A percentile compares a stretch with the other conserved stretches of the same genome.
phyloP scores from a whole-genome alignment of 2,113 vertebrate genomes.

The Nibea albiflora region DNA sequence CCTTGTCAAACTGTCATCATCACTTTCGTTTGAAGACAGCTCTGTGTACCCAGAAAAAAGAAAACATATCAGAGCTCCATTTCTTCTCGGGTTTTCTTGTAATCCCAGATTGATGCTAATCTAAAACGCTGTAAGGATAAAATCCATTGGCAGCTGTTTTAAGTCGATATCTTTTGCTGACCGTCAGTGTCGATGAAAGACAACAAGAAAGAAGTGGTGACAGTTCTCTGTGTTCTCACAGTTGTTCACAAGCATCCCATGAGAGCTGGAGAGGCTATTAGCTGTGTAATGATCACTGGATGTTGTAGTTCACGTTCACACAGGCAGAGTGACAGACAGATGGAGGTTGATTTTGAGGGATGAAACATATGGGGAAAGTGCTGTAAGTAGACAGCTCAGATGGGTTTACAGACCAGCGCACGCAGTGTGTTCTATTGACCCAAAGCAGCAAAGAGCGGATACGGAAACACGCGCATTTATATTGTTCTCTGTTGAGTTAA shows the following conservation, averaged over 20 bases:
- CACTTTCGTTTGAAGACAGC: constrained; percentile 53
- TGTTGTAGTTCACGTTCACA: constrained; percentile 63
- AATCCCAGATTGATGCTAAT: constrained; percentile 71
- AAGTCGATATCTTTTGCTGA: constrained; percentile 46
- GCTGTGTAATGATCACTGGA: constrained; percentile 69
- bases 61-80: constrained; percentile 26
- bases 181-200: constrained; percentile 30
- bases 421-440: constrained; percentile 46
- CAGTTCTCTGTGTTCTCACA: constrained; percentile 56
- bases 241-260: constrained; percentile 67
- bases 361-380: constrained; percentile 71
- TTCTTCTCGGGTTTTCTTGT: constrained; percentile 59
- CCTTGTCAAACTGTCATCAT: constrained; percentile 72
- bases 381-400: constrained; percentile 64
- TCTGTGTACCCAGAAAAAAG: constrained; percentile 31
- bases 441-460: constrained; percentile 28
- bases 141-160: constrained; percentile 46
- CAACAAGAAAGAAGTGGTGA: constrained; percentile 43
- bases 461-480: constrained; percentile 9
- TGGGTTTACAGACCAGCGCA: constrained; percentile 55
- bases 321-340: constrained; percentile 66
- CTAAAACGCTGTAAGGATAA: constrained; percentile 58
- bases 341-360: constrained; percentile 69
- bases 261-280: constrained; percentile 70
- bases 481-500: constrained; percentile 4